Conservation (phyloP, 2,113 vertebrate genomes). For the Origma solitaria region DNA sequence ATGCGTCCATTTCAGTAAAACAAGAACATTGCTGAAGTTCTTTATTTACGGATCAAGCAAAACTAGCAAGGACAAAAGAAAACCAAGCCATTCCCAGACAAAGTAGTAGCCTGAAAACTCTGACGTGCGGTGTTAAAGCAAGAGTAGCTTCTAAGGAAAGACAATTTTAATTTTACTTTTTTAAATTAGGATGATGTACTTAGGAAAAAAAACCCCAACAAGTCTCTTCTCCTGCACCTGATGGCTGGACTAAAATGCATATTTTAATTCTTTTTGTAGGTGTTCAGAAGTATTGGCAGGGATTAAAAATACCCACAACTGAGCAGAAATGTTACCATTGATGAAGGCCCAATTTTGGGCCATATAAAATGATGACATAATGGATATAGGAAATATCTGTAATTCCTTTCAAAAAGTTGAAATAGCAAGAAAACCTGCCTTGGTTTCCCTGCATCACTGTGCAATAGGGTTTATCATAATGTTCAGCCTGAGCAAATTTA, state of each 20-base stretch:
- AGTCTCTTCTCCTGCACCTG: background rate
- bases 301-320: background rate
- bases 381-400: background rate
- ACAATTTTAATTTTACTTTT: background rate
- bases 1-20: slow-evolving; percentile 4
- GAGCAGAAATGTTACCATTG: background rate
- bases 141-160: background rate
- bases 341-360: background rate
- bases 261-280: background rate
- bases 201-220: background rate
- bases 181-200: background rate
- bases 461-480: background rate
- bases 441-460: background rate
- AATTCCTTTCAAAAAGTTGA: background rate
- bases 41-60: background rate
- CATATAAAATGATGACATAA: background rate
- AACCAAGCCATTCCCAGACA: background rate
- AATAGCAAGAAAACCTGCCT: background rate
- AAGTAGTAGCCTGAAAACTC: background rate
- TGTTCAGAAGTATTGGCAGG: background rate
- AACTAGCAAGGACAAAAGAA: background rate
- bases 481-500: background rate
- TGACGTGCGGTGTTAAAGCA: background rate
- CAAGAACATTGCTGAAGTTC: background rate
- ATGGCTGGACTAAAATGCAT: background rate